A percentile compares a stretch with the other conserved stretches of the same genome.
These are phyloP conservation scores for Macrobrachium nipponense DNA, from an alignment of 1,140 invertebrate species.

Conservation along the genomic window DNA sequence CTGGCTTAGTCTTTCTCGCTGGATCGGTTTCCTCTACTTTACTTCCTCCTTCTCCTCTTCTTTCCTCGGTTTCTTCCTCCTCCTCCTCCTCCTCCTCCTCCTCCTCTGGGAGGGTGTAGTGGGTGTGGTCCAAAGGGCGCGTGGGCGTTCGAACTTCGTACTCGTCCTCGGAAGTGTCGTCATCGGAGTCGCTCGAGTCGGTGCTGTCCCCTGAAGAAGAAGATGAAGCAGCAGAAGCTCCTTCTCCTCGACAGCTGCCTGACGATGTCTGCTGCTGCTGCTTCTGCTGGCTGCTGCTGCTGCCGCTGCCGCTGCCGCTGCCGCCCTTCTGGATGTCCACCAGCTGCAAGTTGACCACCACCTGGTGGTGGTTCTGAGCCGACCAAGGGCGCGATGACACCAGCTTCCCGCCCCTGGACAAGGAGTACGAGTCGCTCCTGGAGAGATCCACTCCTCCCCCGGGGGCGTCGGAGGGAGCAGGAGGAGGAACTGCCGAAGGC, in stretches of 20 bases:
- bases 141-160: conserved; percentile 12
- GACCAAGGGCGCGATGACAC: conserved; percentile 54
- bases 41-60: background rate
- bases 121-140: background rate
- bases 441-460: conserved; percentile 10
- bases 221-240: background rate
- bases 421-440: conserved; percentile 42
- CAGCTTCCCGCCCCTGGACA: conserved; percentile 50
- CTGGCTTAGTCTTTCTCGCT: background rate
- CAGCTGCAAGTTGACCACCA: conserved; percentile 34
- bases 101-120: conserved; percentile 30
- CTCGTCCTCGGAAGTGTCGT: conserved; percentile 51
- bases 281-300: background rate
- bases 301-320: background rate
- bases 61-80: background rate
- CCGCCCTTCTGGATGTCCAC: background rate
- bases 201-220: conserved; percentile 8
- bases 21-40: background rate
- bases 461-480: too few relatives aligned
- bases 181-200: conserved; percentile 32
- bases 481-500: too few relatives aligned
- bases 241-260: background rate
- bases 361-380: background rate
- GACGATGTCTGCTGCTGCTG: background rate
- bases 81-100: background rate